These are phyloP conservation scores for Ypsolopha sequella DNA, from an alignment of 2,888 invertebrate genomes.

Conservation along the genomic window DNA sequence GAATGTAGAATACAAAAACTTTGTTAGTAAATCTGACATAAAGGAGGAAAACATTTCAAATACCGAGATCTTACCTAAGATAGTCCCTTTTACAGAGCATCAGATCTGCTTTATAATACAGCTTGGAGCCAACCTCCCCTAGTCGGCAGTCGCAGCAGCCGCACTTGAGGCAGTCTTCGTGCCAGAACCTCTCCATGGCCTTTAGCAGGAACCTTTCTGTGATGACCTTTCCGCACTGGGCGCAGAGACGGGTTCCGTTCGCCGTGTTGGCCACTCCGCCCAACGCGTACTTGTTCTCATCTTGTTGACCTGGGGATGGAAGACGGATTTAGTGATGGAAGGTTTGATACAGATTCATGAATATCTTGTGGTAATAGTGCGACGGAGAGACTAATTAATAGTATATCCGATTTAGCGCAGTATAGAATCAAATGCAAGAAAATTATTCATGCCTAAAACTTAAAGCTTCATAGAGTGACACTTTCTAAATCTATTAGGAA, in stretches of 20 bases:
- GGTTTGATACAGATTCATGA: too few relatives aligned
- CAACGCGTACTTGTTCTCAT: slow-evolving; percentile 54
- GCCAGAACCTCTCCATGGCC: slow-evolving; percentile 92
- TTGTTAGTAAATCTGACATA: slow-evolving; percentile 10
- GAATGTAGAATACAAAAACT: slow-evolving; percentile 3
- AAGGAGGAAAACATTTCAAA: not conserved
- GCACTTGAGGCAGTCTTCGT: slow-evolving; percentile 93
- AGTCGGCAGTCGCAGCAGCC: slow-evolving; percentile 93
- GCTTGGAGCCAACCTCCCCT: slow-evolving; percentile 92
- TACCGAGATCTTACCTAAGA: slow-evolving; percentile 75
- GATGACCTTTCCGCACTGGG: slow-evolving; percentile 89
- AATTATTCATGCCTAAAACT: too few relatives aligned
- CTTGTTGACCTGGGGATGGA: slow-evolving; percentile 45
- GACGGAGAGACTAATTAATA: too few relatives aligned
- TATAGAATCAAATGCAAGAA: too few relatives aligned
- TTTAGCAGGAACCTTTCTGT: slow-evolving; percentile 85
- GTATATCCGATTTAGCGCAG: too few relatives aligned
- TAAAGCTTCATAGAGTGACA: too few relatives aligned
- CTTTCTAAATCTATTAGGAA: too few relatives aligned
- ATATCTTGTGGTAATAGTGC: too few relatives aligned
- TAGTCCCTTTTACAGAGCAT: slow-evolving; percentile 94
- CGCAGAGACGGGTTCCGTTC: slow-evolving; percentile 75
- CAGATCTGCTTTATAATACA: slow-evolving; percentile 91
- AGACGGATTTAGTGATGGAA: too few relatives aligned
- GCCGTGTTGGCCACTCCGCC: slow-evolving; percentile 37